These are phyloP conservation scores for Amazona ochrocephala DNA, from an alignment of 2,797 vertebrate genomes.

Conservation along the genomic window DNA sequence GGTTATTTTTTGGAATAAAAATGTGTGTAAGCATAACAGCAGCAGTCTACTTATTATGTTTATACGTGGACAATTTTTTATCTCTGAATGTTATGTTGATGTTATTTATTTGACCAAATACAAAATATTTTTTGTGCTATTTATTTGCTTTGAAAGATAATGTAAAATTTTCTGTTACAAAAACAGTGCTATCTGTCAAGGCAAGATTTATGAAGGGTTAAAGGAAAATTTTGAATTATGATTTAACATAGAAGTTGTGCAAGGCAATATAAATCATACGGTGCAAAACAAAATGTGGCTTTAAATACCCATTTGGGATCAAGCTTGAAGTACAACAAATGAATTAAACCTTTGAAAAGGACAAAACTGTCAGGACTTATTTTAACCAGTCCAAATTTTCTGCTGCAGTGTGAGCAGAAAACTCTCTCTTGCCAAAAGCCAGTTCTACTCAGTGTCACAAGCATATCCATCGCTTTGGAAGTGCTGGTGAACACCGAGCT, in stretches of 20 bases:
- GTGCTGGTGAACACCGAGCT: not conserved
- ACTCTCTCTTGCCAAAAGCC: not conserved
- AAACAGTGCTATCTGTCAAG: not conserved
- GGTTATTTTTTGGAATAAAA: not conserved
- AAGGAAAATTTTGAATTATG: not conserved
- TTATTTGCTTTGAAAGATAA: conserved; percentile 2
- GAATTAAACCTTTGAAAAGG: conserved; percentile 41
- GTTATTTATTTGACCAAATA: conserved; percentile 44
- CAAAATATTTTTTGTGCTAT: not conserved
- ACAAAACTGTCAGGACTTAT: not conserved
- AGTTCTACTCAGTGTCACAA: not conserved
- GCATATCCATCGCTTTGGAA: not conserved
- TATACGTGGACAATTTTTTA: not conserved
- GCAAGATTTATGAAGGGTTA: not conserved
- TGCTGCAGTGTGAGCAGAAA: not conserved
- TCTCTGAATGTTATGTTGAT: not conserved
- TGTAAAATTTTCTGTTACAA: not conserved
- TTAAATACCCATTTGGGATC: conserved; percentile 26
- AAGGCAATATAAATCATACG: not conserved
- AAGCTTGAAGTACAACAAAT: not conserved
- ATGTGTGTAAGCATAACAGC: not conserved
- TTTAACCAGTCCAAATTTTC: conserved; percentile 1
- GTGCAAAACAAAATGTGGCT: conserved; percentile 16
- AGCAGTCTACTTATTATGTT: not conserved
- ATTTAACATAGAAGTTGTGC: not conserved